Evolutionary conservation across 2,797 vertebrate genomes (phyloP).

Genomic region (Myripristis jacobus): DNA sequence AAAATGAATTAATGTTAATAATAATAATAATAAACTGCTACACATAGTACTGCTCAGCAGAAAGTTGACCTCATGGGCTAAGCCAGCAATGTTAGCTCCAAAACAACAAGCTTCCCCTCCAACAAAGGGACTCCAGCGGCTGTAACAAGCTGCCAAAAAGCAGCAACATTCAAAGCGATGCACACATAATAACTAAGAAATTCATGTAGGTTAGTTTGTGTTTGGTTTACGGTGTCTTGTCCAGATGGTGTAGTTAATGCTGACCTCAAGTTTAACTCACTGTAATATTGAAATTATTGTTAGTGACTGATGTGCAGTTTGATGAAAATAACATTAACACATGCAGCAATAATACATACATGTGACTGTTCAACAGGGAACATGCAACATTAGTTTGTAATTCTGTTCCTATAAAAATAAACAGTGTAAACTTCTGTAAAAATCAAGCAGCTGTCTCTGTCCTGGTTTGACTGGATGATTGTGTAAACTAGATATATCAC

Average conservation of each 20-base stretch:
- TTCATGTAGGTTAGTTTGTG: too few relatives aligned
- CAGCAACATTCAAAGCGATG: neutral
- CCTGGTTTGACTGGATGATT: conserved; percentile 30
- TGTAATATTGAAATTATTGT: too few relatives aligned
- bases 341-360: conserved; percentile 38
- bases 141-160: neutral
- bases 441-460: conserved; percentile 18
- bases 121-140: neutral
- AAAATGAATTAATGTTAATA: too few relatives aligned
- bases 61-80: too few relatives aligned
- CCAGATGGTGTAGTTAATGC: too few relatives aligned
- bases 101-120: neutral
- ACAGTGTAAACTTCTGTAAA: conserved; percentile 16
- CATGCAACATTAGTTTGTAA: conserved; percentile 14
- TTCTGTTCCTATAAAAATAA: conserved; percentile 23
- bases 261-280: too few relatives aligned
- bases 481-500: conserved; percentile 60
- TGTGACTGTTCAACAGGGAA: conserved; percentile 37
- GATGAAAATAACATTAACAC: conserved; percentile 14
- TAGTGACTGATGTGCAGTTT: too few relatives aligned
- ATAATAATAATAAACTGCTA: too few relatives aligned
- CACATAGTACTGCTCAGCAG: too few relatives aligned
- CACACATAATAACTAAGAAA: neutral
- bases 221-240: too few relatives aligned
- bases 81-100: neutral